These are phyloP conservation scores for Pipra filicauda DNA, from an alignment of 2,113 vertebrate species.

Conservation along the genomic window DNA sequence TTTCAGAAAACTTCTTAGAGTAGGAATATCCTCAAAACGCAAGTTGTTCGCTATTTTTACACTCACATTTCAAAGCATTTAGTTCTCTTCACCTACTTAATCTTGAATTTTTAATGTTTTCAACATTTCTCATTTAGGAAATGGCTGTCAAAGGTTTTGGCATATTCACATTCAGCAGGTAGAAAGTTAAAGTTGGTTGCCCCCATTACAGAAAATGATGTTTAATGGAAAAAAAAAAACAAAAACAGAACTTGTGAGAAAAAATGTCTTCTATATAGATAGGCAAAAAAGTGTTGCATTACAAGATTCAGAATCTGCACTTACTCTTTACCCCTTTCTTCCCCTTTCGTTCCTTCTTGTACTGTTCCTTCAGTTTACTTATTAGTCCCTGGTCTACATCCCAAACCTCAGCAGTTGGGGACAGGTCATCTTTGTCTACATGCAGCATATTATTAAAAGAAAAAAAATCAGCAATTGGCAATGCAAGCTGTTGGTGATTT, in stretches of 20 bases:
- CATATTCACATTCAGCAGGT: slow-evolving; percentile 44
- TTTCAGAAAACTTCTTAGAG: background rate
- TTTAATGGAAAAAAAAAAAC: slow-evolving; percentile 25
- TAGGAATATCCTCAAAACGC: background rate
- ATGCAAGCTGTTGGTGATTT: slow-evolving; percentile 74
- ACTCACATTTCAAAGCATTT: background rate
- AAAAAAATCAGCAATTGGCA: slow-evolving; percentile 81
- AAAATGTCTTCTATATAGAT: slow-evolving; percentile 47
- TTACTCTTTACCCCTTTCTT: slow-evolving; percentile 88
- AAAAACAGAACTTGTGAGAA: slow-evolving; percentile 8
- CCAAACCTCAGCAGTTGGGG: slow-evolving; percentile 86
- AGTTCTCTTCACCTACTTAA: background rate
- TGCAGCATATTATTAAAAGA: slow-evolving; percentile 85
- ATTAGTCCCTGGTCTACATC: slow-evolving; percentile 87
- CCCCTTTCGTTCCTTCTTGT: slow-evolving; percentile 87
- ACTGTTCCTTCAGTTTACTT: slow-evolving; percentile 88
- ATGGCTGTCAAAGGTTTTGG: background rate
- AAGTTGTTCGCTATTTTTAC: background rate
- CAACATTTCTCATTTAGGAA: background rate
- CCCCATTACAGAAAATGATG: slow-evolving; percentile 60
- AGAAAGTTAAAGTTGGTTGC: slow-evolving; percentile 80
- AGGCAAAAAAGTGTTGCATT: slow-evolving; percentile 57
- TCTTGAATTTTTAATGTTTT: background rate
- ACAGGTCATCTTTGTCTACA: slow-evolving; percentile 89
- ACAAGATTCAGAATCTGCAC: slow-evolving; percentile 80